These are phyloP conservation scores for Apoderus coryli DNA, from an alignment of 2,888 invertebrate genomes.

Conservation along the genomic window DNA sequence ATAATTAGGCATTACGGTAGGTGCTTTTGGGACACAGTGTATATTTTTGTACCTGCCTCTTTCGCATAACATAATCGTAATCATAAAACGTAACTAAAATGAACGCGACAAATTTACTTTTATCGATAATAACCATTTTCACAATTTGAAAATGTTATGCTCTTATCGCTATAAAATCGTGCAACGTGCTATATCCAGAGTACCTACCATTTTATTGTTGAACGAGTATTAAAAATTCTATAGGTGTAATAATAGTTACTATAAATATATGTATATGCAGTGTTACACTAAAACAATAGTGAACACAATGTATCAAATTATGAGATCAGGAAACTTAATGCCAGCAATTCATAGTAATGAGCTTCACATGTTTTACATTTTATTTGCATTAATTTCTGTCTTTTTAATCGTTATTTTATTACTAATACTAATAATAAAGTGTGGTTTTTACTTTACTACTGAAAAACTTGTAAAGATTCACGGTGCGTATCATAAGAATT, in stretches of 20 bases:
- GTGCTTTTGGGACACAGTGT: no score
- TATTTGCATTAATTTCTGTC: conserved; percentile 26
- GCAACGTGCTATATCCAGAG: no score
- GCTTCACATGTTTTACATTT: conserved; percentile 26
- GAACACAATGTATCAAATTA: conserved; percentile 17
- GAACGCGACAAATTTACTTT: no score
- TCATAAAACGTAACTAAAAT: no score
- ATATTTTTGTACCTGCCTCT: no score
- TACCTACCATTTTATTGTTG: no score
- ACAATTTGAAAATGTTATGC: no score
- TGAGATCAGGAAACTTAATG: conserved; percentile 19
- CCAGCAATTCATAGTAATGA: conserved; percentile 20
- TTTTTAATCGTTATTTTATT: conserved; percentile 26
- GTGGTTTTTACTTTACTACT: conserved; percentile 22
- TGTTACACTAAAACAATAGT: conserved; percentile 13
- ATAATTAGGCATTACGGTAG: no score
- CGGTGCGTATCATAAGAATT: conserved; percentile 19
- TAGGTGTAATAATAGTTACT: conserved; percentile 12
- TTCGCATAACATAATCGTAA: no score
- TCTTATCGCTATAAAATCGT: no score
- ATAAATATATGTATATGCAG: no score
- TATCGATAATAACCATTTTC: no score
- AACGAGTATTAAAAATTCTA: conserved; percentile 15
- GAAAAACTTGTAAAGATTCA: conserved; percentile 23
- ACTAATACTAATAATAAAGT: conserved; percentile 23